Evolutionary conservation across 2,888 invertebrate genomes (phyloP), one percentile per base, ranked within the genome.

Genomic region (Pyrrhosoma nymphula): DNA sequence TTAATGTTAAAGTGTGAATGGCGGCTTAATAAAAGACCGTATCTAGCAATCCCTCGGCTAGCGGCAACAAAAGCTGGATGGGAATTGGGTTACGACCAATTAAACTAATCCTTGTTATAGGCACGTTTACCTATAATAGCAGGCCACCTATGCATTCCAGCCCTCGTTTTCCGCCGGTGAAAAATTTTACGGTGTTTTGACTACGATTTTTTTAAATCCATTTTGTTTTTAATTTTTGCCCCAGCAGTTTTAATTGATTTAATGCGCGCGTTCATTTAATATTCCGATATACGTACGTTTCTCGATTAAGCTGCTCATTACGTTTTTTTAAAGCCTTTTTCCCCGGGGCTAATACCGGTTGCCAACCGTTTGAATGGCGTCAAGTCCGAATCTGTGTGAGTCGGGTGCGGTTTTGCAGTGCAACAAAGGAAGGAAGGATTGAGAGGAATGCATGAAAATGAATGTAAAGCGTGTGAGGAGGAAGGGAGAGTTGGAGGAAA

Each of bases 181-280:
- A 82, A 82, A 82, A 82, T 35, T 35, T 18, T 14, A 4, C 4
- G 30, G 47, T 47, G 47, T 47, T 47, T 4, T 35, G 35, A 82
- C 18, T 82, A 35, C 47, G 47, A 8, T 35, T 35, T 82, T 35
- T 60, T 69, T 69, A 69, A 26, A 8, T 26, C 12, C n/a, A 1
- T 8, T 16, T 63, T 20, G 10, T 75, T 82, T 35, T 14, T 35
- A 20, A 4, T 10, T 20, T 60, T 2, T 10, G 60, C 60, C 16
- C 60, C 60, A 1, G 10, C 82, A 18, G 18, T 82, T 82, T 35
- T 82, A 82, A 82, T 82, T 35, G 82, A 35, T 82, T 30, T 82
- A 82, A 82, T 82, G 82, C 30, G 82, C 35, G 35, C 82, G n/a
- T 82, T 82, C 82, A 82, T 82, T 82, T 82, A 35, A 35, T 82